Evolutionary conservation across 2,888 invertebrate genomes (phyloP).

Genomic region (Dicyrtomina minuta): DNA sequence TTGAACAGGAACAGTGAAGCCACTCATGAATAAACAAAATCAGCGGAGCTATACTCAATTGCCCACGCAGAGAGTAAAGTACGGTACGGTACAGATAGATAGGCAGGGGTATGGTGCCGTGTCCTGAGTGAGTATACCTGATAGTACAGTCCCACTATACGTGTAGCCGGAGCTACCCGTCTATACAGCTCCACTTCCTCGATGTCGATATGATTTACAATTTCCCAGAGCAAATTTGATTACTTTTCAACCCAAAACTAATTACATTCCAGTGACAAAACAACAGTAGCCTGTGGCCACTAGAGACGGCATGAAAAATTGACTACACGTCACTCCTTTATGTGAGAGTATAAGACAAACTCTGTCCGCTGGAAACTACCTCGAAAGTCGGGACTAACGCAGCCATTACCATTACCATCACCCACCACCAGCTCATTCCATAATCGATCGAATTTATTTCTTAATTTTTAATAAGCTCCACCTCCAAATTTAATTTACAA

Average conservation of each 20-base stretch:
- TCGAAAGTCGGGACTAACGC: neutral
- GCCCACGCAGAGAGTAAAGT: too few species aligned
- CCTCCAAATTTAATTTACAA: too few species aligned
- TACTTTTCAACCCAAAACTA: conserved; percentile 27
- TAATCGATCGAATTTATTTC: too few species aligned
- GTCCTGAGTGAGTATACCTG: too few species aligned
- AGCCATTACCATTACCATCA: neutral
- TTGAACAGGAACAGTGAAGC: neutral
- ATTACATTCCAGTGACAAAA: conserved; percentile 7
- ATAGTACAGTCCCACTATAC: neutral
- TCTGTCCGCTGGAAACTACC: too few species aligned
- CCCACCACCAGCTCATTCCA: neutral
- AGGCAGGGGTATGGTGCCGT: too few species aligned
- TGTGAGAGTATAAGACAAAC: neutral
- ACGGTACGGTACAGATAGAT: too few species aligned
- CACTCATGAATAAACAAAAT: conserved; percentile 13
- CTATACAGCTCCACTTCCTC: too few species aligned
- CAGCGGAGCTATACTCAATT: neutral
- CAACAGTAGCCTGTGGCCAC: conserved; percentile 14
- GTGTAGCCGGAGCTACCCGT: neutral
- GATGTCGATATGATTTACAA: too few species aligned
- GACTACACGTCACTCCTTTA: conserved; percentile 3
- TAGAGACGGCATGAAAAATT: neutral
- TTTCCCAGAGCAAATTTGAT: conserved; percentile 15
- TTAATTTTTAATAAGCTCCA: too few species aligned